Conservation (phyloP, 2,888 invertebrate genomes). For the Smittia aterrima region DNA sequence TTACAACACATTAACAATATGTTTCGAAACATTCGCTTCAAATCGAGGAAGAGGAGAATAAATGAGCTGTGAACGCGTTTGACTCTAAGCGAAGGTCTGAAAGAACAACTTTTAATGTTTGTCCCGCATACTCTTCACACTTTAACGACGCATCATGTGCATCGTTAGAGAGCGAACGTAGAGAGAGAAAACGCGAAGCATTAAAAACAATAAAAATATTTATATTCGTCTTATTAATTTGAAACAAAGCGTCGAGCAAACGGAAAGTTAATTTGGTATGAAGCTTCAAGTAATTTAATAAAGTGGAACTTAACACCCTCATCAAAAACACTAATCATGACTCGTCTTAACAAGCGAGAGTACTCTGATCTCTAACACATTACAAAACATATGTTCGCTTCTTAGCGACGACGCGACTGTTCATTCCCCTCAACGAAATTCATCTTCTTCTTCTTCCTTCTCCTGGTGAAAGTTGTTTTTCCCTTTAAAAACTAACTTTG, state of each 20-base stretch:
- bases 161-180: not conserved
- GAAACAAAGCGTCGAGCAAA: not conserved
- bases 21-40: constrained; percentile 31
- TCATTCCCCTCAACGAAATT: no score
- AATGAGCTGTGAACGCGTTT: constrained; percentile 38
- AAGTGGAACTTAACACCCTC: constrained; percentile 12
- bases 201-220: constrained; percentile 37
- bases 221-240: constrained; percentile 36
- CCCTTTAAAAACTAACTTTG: not conserved
- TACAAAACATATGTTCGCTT: constrained; percentile 8
- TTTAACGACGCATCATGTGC: constrained; percentile 12
- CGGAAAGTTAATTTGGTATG: no score
- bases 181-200: not conserved
- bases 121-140: constrained; percentile 23
- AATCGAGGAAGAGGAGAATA: constrained; percentile 19
- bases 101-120: constrained; percentile 11
- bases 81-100: not conserved
- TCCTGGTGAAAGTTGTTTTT: not conserved
- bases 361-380: not conserved
- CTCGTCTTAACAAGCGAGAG: constrained; percentile 15
- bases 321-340: constrained; percentile 29
- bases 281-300: no score
- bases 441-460: not conserved
- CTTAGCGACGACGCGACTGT: no score
- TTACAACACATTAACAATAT: constrained; percentile 38